Conservation (phyloP, 2,888 invertebrate genomes). For the Piscicola geometra region DNA sequence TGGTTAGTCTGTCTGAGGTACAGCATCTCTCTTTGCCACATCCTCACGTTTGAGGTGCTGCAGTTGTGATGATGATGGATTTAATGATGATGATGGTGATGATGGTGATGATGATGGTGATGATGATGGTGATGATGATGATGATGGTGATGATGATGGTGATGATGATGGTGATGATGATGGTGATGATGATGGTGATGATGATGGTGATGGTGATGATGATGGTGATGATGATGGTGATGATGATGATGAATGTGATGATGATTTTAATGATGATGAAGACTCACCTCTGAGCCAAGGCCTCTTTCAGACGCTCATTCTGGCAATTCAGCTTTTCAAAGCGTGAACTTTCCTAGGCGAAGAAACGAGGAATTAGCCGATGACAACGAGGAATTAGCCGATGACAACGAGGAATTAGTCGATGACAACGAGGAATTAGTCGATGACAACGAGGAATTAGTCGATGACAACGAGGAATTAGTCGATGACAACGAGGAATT, state of each 20-base stretch:
- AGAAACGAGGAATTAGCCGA: too few species aligned
- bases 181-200: conserved; percentile 29
- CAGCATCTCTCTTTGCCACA: not conserved
- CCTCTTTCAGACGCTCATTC: conserved; percentile 37
- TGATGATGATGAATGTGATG: conserved; percentile 32
- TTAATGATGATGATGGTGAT: conserved; percentile 29
- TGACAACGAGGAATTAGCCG: too few species aligned
- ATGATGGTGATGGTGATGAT: conserved; percentile 2
- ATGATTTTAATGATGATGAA: conserved; percentile 29
- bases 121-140: conserved; percentile 27
- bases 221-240: conserved; percentile 33
- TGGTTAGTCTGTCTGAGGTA: not conserved
- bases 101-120: conserved; percentile 31
- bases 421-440: too few species aligned
- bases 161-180: conserved; percentile 33
- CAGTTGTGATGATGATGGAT: conserved; percentile 7
- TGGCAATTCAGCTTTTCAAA: conserved; percentile 37
- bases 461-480: too few species aligned
- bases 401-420: too few species aligned
- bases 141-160: conserved; percentile 31
- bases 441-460: too few species aligned
- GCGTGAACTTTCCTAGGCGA: too few species aligned
- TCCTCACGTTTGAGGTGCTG: not conserved
- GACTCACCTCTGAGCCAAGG: conserved; percentile 3
- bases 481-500: too few species aligned